A percentile compares a stretch with the other conserved stretches of the same genome.
Conservation (phyloP, 2,113 vertebrate genomes). For the Motacilla alba region DNA sequence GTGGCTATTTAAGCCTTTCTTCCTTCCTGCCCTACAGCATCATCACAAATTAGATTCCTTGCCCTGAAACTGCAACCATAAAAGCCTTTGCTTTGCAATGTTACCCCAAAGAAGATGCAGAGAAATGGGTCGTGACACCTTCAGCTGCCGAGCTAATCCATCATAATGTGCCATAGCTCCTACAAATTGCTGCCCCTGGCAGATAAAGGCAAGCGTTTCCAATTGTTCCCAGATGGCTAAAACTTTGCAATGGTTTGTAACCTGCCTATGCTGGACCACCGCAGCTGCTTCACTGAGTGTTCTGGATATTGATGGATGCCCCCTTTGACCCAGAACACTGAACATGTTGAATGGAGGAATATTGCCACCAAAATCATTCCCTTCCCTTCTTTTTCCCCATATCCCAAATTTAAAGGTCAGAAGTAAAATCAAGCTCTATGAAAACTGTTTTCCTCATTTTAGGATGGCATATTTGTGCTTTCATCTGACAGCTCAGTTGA, state of each 20-base stretch:
- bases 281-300: conserved; percentile 52
- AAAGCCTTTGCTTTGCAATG: background rate
- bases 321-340: background rate
- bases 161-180: background rate
- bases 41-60: background rate
- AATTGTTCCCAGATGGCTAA: conserved; percentile 44
- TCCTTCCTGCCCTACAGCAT: background rate
- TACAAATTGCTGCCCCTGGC: conserved; percentile 13
- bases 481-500: background rate
- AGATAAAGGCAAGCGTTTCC: background rate
- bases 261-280: background rate
- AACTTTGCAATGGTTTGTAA: background rate
- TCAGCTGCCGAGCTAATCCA: conserved; percentile 32
- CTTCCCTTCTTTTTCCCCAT: background rate
- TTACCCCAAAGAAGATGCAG: background rate
- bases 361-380: conserved; percentile 7
- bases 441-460: background rate
- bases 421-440: conserved; percentile 19
- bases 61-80: background rate
- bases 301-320: conserved; percentile 27
- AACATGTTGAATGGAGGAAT: conserved; percentile 9
- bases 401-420: conserved; percentile 2
- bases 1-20: background rate
- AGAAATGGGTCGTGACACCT: conserved; percentile 1
- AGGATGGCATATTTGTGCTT: background rate